Conservation (phyloP, 2,113 vertebrate genomes). For the Tachycineta bicolor region DNA sequence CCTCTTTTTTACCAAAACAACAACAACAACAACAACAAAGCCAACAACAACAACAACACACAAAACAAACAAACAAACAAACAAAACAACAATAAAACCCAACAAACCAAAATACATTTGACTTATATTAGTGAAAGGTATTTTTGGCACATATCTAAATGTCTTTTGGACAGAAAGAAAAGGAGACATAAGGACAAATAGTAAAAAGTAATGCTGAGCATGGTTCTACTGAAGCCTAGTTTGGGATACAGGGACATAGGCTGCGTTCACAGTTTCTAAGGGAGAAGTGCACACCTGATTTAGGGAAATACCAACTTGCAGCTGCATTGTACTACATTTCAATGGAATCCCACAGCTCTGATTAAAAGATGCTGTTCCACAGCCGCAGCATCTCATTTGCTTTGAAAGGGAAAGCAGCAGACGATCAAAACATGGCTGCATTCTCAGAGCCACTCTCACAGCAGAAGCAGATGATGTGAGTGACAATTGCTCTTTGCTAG, state of each 20-base stretch:
- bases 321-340: slow-evolving; percentile 43
- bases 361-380: slow-evolving; percentile 62
- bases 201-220: neutral
- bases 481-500: slow-evolving; percentile 43
- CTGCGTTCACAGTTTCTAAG: slow-evolving; percentile 13
- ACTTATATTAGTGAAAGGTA: neutral
- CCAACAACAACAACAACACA: no score
- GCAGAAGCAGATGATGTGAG: slow-evolving; percentile 38
- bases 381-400: slow-evolving; percentile 45
- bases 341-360: slow-evolving; percentile 13
- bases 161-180: neutral
- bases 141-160: slow-evolving; percentile 18
- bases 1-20: neutral
- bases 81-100: neutral
- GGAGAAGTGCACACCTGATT: slow-evolving; percentile 15
- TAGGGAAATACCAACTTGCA: slow-evolving; percentile 33
- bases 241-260: neutral
- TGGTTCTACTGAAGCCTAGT: neutral
- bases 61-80: neutral
- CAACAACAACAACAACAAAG: no score
- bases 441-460: slow-evolving; percentile 41
- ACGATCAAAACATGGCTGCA: slow-evolving; percentile 62
- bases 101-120: neutral
- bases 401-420: slow-evolving; percentile 57
- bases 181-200: neutral